Conservation (phyloP, 2,797 vertebrate genomes). For the Dallia pectoralis region DNA sequence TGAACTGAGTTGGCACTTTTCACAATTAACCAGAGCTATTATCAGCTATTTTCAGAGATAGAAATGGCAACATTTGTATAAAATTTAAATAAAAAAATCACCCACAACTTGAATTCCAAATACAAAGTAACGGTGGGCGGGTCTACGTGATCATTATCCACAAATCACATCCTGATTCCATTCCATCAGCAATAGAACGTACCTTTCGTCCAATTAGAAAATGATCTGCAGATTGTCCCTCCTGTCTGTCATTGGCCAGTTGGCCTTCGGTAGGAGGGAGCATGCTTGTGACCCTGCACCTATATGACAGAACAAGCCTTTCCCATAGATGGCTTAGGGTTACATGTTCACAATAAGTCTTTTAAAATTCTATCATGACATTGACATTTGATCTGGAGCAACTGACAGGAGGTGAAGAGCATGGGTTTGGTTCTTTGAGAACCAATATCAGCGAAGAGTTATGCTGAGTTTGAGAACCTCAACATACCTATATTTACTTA, state of each 20-base stretch:
- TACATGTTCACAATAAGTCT: not conserved
- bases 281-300: not conserved
- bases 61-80: not conserved
- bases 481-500: not conserved
- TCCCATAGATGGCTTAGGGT: not conserved
- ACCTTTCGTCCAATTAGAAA: not conserved
- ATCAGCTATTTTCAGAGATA: not conserved
- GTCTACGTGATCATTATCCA: not conserved
- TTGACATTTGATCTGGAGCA: not conserved
- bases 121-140: not conserved
- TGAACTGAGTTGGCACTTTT: not conserved
- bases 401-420: not conserved
- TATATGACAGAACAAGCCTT: not conserved
- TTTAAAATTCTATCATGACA: not conserved
- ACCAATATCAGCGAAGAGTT: not conserved
- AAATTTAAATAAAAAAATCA: not conserved
- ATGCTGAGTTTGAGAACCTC: not conserved
- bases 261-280: not conserved
- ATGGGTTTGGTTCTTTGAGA: not conserved
- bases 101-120: not conserved
- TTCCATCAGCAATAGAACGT: not conserved
- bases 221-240: not conserved
- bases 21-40: not conserved
- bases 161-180: not conserved
- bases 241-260: not conserved